These are phyloP conservation scores for Hypsibius dujardini DNA, from an alignment of 1,140 invertebrate species.

Conservation along the genomic window DNA sequence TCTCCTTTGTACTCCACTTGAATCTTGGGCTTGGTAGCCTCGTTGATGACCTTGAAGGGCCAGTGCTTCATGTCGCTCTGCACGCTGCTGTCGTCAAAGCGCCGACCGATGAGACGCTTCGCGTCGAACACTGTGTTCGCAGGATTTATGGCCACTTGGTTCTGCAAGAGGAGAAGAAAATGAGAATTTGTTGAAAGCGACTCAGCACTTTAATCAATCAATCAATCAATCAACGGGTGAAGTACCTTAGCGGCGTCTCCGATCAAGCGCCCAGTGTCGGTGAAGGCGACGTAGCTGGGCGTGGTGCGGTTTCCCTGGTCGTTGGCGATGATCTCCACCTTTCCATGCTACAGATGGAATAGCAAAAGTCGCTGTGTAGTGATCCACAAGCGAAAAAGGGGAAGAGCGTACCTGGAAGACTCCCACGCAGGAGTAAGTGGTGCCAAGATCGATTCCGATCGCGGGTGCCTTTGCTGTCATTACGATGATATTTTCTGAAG, in stretches of 20 bases:
- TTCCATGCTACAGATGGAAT: slow-evolving; percentile 33
- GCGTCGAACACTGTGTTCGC: slow-evolving; percentile 61
- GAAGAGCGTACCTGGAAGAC: slow-evolving; percentile 47
- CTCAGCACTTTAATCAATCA: neutral
- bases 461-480: slow-evolving; percentile 22
- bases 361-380: slow-evolving; percentile 27
- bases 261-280: slow-evolving; percentile 62
- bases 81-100: slow-evolving; percentile 53
- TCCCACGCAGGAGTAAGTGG: slow-evolving; percentile 71
- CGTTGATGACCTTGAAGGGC: slow-evolving; percentile 37
- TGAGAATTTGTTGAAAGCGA: neutral
- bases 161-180: slow-evolving; percentile 31
- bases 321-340: slow-evolving; percentile 43
- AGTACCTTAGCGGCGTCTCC: slow-evolving; percentile 44
- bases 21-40: slow-evolving; percentile 37
- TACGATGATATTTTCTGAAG: neutral
- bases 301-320: slow-evolving; percentile 43
- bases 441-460: slow-evolving; percentile 41
- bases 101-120: slow-evolving; percentile 54
- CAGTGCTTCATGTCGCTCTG: slow-evolving; percentile 44
- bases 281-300: slow-evolving; percentile 42
- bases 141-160: slow-evolving; percentile 58
- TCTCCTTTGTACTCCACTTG: slow-evolving; percentile 66
- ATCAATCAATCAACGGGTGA: neutral
- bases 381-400: slow-evolving; percentile 22